Evolutionary conservation across 1,140 invertebrate genomes (phyloP), one percentile per base, ranked within the genome.

Genomic region (Temnothorax nylanderi): DNA sequence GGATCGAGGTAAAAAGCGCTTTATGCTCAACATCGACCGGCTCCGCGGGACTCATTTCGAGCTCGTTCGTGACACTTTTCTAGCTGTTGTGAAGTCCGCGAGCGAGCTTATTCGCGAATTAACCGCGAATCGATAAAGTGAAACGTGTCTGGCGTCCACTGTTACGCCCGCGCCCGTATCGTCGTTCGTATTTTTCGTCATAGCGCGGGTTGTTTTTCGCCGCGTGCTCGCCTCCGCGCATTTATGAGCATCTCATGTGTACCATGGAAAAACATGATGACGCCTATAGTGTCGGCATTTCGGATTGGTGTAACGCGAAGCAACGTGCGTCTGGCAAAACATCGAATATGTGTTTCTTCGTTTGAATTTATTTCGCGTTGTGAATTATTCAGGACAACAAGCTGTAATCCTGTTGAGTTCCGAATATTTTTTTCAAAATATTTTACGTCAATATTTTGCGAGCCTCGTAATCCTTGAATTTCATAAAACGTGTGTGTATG

Each of bases 201-300:
- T 47, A 16, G n/a, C 80, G 69, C 69, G 41, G 47, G 41, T 84
- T 84, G 67, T 84, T 84, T 84, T 84, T 84, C 54, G 21, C 67
- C 21, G 34, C 21, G 49, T 18, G 80, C 54, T 84, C 69, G 69
- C 80, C 41, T 75, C 80, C 2, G 41, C 41, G 80, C 80, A 84
- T 84, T 84, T 84, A 84, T 84, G 54, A 84, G 69, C 54, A 75
- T 75, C 69, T 84, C 80, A 60, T 49, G 80, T 37, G 13, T 41
- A 37, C 21, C 26, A 41, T 34, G 69, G 44, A 49, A 84, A 75
- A 84, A 84, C 54, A 84, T 11, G 67, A 47, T 84, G 51, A 75
- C 26, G 54, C 41, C 56, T 80, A 67, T 67, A 67, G 32, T 37
- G 74, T 67, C 32, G 62, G 26, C 51, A 44, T 58, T 82, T 60